These are phyloP conservation scores for Aplocera efformata DNA, from an alignment of 2,888 invertebrate species.

Conservation along the genomic window DNA sequence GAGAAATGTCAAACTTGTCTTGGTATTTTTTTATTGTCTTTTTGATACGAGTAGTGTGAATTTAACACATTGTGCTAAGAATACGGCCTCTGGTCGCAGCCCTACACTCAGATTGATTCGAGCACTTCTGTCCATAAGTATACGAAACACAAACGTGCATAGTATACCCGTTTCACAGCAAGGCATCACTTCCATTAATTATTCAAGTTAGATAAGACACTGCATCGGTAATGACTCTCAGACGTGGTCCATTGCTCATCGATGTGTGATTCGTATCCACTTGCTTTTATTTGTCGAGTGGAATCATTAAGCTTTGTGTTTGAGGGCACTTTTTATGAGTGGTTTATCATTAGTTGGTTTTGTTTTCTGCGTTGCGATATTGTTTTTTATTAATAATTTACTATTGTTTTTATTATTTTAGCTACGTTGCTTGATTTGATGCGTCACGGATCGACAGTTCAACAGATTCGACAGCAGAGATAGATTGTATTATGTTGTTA, in stretches of 20 bases:
- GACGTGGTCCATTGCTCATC: conserved; percentile 69
- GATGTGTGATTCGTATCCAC: conserved; percentile 50
- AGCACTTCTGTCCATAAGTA: conserved; percentile 6
- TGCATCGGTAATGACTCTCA: conserved; percentile 72
- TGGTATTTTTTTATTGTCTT: no score
- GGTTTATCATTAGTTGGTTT: conserved; percentile 12
- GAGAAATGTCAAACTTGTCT: no score
- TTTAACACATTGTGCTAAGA: no score
- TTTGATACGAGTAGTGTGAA: no score
- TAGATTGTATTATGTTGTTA: no score
- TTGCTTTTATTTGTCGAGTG: conserved; percentile 54
- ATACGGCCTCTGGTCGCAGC: no score
- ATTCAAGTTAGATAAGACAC: conserved; percentile 77
- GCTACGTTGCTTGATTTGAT: no score
- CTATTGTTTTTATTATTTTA: no score
- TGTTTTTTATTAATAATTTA: no score
- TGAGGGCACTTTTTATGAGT: conserved; percentile 21
- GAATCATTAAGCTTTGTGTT: conserved; percentile 55
- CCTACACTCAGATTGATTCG: no score
- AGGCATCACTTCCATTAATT: conserved; percentile 77
- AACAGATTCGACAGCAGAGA: no score
- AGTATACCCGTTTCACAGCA: conserved; percentile 55
- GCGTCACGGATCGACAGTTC: no score
- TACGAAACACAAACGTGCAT: conserved; percentile 20
- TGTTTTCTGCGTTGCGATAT: neutral